A percentile compares a stretch with the other conserved stretches of the same genome.
These are phyloP conservation scores for Procambarus clarkii DNA, from an alignment of 1,140 invertebrate species.

Conservation along the genomic window DNA sequence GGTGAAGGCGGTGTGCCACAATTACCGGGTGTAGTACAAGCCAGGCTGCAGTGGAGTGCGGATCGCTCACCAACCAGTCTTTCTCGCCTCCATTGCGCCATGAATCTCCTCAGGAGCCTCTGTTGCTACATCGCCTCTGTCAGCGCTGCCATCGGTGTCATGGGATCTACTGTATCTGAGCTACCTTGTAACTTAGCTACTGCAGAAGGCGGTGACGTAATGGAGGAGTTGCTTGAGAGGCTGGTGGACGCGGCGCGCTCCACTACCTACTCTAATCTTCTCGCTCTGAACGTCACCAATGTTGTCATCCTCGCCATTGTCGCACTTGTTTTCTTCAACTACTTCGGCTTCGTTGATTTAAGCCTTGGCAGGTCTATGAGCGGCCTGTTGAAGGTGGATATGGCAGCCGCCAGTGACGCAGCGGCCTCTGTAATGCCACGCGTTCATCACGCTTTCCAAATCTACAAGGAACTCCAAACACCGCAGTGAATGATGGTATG, in stretches of 20 bases:
- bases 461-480: slow-evolving; percentile 12
- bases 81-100: neutral
- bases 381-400: neutral
- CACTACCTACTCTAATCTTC: slow-evolving; percentile 24
- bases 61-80: neutral
- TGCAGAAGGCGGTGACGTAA: neutral
- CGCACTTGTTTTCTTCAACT: slow-evolving; percentile 8
- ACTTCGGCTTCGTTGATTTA: slow-evolving; percentile 5
- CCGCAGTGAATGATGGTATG: neutral
- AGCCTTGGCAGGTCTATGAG: slow-evolving; percentile 14
- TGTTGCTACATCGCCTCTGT: neutral
- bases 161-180: neutral
- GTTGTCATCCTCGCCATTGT: slow-evolving; percentile 24
- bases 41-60: neutral
- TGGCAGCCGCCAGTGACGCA: neutral
- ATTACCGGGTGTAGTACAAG: too few species aligned
- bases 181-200: too few species aligned
- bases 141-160: neutral
- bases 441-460: slow-evolving; percentile 18
- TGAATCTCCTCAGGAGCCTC: neutral
- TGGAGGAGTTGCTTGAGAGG: neutral
- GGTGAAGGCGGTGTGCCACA: too few species aligned
- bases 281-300: slow-evolving; percentile 35
- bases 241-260: neutral
- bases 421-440: neutral